These are phyloP conservation scores for Megathymus violae DNA, from an alignment of 1,140 invertebrate species.

Conservation along the genomic window DNA sequence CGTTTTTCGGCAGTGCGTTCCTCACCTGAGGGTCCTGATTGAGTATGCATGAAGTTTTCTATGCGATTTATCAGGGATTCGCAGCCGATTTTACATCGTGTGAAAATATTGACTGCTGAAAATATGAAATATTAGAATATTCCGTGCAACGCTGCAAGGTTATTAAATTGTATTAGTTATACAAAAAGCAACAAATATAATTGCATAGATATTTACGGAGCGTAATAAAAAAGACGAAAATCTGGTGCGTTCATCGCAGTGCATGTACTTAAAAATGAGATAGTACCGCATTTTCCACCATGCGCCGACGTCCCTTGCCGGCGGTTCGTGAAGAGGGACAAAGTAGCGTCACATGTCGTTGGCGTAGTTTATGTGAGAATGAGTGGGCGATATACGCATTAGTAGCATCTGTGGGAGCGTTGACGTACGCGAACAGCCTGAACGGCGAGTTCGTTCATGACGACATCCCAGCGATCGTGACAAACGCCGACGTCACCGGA, in stretches of 20 bases:
- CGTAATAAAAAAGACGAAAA: no score
- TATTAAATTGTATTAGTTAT: no score
- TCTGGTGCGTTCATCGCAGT: constrained; percentile 2
- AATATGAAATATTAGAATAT: no score
- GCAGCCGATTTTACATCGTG: constrained; percentile 20
- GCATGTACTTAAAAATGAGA: constrained; percentile 27
- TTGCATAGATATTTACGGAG: no score
- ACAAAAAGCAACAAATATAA: no score
- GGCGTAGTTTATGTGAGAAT: constrained; percentile 60
- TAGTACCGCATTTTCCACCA: constrained; percentile 42
- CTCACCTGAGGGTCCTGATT: constrained; percentile 42
- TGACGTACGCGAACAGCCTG: constrained; percentile 91
- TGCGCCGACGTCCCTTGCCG: constrained; percentile 73
- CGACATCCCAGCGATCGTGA: constrained; percentile 93
- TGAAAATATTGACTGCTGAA: constrained; percentile 5
- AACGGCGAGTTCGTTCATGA: constrained; percentile 95
- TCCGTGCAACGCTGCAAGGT: no score
- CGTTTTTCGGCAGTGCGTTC: constrained; percentile 31
- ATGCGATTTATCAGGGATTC: constrained; percentile 42
- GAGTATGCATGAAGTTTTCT: constrained; percentile 51
- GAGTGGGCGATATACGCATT: constrained; percentile 84
- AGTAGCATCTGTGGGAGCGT: constrained; percentile 87
- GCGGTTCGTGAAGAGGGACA: constrained; percentile 72
- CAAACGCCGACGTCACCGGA: constrained; percentile 93
- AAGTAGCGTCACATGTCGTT: constrained; percentile 47